These are phyloP conservation scores for Vidua macroura DNA, from an alignment of 2,113 vertebrate genomes.

Conservation along the genomic window DNA sequence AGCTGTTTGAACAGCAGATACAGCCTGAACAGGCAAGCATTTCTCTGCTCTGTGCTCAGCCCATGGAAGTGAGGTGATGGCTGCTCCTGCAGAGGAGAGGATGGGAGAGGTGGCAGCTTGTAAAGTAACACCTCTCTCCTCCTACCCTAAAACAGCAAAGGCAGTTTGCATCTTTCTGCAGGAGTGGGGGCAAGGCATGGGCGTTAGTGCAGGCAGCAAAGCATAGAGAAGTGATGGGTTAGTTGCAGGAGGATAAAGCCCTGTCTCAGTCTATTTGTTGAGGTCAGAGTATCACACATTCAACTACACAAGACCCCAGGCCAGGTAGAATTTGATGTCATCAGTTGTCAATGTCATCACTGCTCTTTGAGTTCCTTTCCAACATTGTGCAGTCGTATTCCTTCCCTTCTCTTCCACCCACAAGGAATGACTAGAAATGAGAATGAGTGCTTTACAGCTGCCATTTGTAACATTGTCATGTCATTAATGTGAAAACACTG, in stretches of 20 bases:
- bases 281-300: not conserved
- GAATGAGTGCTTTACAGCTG: not conserved
- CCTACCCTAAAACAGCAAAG: not conserved
- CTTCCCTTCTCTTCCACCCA: not conserved
- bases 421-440: not conserved
- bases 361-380: not conserved
- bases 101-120: not conserved
- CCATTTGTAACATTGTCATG: not conserved
- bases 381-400: not conserved
- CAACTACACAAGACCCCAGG: not conserved
- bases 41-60: not conserved
- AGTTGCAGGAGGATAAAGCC: not conserved
- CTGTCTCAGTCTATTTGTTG: not conserved
- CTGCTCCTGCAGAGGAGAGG: slow-evolving; percentile 15
- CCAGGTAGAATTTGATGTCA: not conserved
- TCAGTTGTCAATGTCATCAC: not conserved
- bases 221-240: not conserved
- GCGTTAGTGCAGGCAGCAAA: not conserved
- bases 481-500: not conserved
- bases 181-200: not conserved
- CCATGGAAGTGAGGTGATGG: not conserved
- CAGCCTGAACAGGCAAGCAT: not conserved
- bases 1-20: slow-evolving; percentile 38
- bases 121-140: slow-evolving; percentile 18
- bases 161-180: slow-evolving; percentile 9